phyloP scores from a whole-genome alignment of 2,797 vertebrate species.

The Peromyscus nudipes region DNA sequence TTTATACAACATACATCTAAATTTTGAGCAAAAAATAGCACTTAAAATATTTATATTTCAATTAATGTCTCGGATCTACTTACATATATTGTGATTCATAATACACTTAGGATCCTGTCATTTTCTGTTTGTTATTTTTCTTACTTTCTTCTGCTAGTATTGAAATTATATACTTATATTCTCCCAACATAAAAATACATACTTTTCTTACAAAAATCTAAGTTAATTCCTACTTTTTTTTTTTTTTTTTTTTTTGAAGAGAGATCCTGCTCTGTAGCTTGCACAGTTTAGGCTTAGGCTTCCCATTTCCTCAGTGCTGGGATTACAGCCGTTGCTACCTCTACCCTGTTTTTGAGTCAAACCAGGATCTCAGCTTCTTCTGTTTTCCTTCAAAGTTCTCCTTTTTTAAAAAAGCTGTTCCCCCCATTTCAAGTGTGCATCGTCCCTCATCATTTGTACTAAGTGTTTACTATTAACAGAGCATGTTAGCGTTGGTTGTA shows the following conservation, averaged over 20 bases:
- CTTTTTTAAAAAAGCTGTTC: background rate
- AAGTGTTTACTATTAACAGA: background rate
- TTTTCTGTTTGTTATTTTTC: constrained; percentile 51
- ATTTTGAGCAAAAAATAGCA: constrained; percentile 28
- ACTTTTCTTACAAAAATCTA: constrained; percentile 52
- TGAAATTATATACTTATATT: background rate
- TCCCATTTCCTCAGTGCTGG: background rate
- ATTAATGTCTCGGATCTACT: background rate
- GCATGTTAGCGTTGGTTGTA: constrained; percentile 31
- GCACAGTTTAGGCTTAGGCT: background rate
- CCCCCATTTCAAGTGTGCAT: background rate
- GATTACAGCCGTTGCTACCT: background rate
- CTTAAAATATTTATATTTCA: constrained; percentile 46
- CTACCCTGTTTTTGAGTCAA: background rate
- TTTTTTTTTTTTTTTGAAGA: background rate
- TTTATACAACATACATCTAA: background rate
- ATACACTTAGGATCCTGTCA: background rate
- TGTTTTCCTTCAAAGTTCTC: background rate
- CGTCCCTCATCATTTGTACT: background rate
- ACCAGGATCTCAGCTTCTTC: constrained; percentile 4
- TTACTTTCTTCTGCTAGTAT: background rate
- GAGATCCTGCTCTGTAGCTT: background rate
- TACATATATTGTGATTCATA: background rate
- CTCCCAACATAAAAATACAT: background rate
- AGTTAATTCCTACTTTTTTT: background rate